phyloP scores from a whole-genome alignment of 2,113 vertebrate species.

The Talpa occidentalis region DNA sequence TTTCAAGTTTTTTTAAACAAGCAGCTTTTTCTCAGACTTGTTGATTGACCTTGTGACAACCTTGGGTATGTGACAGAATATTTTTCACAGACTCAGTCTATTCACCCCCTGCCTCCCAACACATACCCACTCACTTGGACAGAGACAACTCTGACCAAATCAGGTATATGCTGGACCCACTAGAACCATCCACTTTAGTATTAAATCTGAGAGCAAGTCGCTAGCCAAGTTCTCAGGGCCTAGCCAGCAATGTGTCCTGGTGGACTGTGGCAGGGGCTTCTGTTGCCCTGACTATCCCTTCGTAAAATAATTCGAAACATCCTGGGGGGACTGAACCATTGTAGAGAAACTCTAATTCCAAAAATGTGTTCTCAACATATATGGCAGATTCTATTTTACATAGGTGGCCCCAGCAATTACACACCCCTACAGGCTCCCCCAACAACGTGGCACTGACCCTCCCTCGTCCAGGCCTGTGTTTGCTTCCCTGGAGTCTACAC shows the following conservation, averaged over 20 bases:
- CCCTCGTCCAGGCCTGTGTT: not conserved
- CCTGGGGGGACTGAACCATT: not conserved
- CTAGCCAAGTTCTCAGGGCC: not conserved
- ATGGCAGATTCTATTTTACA: not conserved
- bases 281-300: not conserved
- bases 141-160: not conserved
- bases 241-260: not conserved
- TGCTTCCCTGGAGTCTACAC: not conserved
- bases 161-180: not conserved
- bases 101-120: not conserved
- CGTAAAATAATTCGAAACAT: not conserved
- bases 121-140: not conserved
- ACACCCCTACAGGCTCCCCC: not conserved
- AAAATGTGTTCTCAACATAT: not conserved
- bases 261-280: not conserved
- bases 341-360: not conserved
- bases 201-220: not conserved
- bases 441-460: not conserved
- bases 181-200: not conserved
- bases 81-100: not conserved
- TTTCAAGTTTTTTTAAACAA: not conserved
- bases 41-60: not conserved
- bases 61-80: not conserved
- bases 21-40: not conserved
- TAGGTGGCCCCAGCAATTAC: not conserved